Evolutionary conservation across 1,140 invertebrate species (phyloP).

Genomic region (Bombus waltoni): DNA sequence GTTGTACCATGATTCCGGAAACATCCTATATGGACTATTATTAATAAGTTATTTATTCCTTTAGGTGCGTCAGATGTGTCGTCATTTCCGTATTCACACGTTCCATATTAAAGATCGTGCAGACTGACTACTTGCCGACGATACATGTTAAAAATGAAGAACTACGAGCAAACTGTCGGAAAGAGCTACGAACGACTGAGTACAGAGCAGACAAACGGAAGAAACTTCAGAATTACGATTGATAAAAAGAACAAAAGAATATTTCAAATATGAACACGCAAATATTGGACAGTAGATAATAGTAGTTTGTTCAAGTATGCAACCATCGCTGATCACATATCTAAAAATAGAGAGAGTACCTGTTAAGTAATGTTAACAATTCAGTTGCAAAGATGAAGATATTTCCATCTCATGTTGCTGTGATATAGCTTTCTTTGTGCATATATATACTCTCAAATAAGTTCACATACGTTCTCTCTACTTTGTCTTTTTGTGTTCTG

Average conservation of each 20-base stretch:
- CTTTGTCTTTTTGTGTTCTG: conserved; percentile 26
- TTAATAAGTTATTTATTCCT: conserved; percentile 56
- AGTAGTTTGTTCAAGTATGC: conserved; percentile 7
- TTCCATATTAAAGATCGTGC: conserved; percentile 85
- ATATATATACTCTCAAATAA: background rate
- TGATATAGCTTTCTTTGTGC: conserved; percentile 34
- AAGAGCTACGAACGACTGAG: conserved; percentile 38
- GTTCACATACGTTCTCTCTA: background rate
- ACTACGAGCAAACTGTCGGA: conserved; percentile 41
- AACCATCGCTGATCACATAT: conserved; percentile 13
- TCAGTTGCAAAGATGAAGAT: background rate
- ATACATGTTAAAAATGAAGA: conserved; percentile 81
- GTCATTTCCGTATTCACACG: conserved; percentile 88
- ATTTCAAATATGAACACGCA: background rate
- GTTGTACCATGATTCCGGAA: too few species aligned
- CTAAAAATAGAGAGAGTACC: conserved; percentile 18
- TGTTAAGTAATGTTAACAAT: conserved; percentile 27
- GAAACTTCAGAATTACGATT: conserved; percentile 11
- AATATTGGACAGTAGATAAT: background rate
- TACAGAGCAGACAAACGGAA: conserved; percentile 53
- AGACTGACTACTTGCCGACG: conserved; percentile 86
- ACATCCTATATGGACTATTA: too few species aligned
- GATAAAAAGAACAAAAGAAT: background rate
- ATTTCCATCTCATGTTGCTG: conserved; percentile 5
- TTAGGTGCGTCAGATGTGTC: conserved; percentile 88